Evolutionary conservation across 2,797 vertebrate species (phyloP), one percentile per base, ranked within the genome.

Genomic region (Xiphophorus birchmanni): DNA sequence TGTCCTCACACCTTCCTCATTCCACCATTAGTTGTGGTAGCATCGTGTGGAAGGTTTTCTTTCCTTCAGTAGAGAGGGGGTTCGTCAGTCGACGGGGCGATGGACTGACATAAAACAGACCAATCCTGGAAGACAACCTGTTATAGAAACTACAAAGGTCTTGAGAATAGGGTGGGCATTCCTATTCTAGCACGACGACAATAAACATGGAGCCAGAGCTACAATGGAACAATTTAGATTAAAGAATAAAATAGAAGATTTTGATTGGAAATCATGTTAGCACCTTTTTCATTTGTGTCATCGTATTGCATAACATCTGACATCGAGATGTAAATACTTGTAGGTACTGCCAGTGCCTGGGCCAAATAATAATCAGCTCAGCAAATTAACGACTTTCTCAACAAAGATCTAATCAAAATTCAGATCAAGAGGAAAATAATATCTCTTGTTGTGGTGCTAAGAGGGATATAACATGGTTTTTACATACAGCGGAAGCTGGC

Each of bases 401-500:
- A n/a, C 40, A 71, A 71, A n/a, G 5, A n/a, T 71, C 23, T 67
- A 4, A 40, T 42, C 65, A 23, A 67, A 67, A 71, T 5, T 12
- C 5, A 26, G 40, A 71, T 13, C 9, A 42, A 71, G 44, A 71
- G 23, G 23, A n/a, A 44, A 44, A 26, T 0, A 71, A 45, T 6
- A 44, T 71, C 21, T 69, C 21, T 56, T 83, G 77, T 45, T 67
- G 18, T 79, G 78, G 44, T n/a, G 29, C 76, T 3, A 45, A 42
- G 54, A 54, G 37, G 60, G 29, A 3, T 44, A 71, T 23, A 71
- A 44, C 67, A 15, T n/a, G 10, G 73, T 42, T 60, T 88, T 88
- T 87, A 90, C 86, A 90, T 88, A 79, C 89, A 85, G 81, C 82
- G 82, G 85, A 89, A 85, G 88, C 89, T 93, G 89, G 77, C 75